Conservation (phyloP, 2,888 invertebrate genomes). For the Laspeyria flexula region DNA sequence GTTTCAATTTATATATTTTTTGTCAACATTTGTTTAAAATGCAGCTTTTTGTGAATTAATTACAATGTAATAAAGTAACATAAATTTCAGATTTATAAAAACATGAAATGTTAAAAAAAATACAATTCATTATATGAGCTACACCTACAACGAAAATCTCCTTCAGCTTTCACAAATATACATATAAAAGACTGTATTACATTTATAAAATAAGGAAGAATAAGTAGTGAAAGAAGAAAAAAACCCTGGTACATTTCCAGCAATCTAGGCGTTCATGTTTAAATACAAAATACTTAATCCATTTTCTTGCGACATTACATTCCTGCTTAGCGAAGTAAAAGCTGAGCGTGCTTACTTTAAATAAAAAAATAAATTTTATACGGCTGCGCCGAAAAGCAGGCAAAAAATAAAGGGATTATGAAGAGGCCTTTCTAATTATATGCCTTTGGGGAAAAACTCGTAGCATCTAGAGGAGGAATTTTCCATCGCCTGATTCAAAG, state of each 20-base stretch:
- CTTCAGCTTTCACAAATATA: background rate
- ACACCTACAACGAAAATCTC: background rate
- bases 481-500: slow-evolving; percentile 67
- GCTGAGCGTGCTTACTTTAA: slow-evolving; percentile 9
- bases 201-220: slow-evolving; percentile 4
- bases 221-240: slow-evolving; percentile 3
- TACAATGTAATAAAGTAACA: too few species aligned
- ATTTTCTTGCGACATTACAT: slow-evolving; percentile 16
- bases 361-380: slow-evolving; percentile 14
- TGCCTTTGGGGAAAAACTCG: slow-evolving; percentile 37
- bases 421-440: slow-evolving; percentile 30
- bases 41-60: too few species aligned
- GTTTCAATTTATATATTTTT: too few species aligned
- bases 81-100: too few species aligned
- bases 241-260: slow-evolving; percentile 4
- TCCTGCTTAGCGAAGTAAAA: slow-evolving; percentile 10
- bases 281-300: slow-evolving; percentile 12
- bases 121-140: background rate
- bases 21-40: too few species aligned
- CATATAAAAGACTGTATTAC: background rate
- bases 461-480: slow-evolving; percentile 52
- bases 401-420: slow-evolving; percentile 28
- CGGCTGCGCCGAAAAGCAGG: slow-evolving; percentile 12
- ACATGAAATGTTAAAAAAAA: slow-evolving; percentile 1
- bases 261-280: slow-evolving; percentile 11